A percentile compares a stretch with the other conserved stretches of the same genome.
phyloP scores from a whole-genome alignment of 2,888 invertebrate genomes.

The Abrostola triplasia region DNA sequence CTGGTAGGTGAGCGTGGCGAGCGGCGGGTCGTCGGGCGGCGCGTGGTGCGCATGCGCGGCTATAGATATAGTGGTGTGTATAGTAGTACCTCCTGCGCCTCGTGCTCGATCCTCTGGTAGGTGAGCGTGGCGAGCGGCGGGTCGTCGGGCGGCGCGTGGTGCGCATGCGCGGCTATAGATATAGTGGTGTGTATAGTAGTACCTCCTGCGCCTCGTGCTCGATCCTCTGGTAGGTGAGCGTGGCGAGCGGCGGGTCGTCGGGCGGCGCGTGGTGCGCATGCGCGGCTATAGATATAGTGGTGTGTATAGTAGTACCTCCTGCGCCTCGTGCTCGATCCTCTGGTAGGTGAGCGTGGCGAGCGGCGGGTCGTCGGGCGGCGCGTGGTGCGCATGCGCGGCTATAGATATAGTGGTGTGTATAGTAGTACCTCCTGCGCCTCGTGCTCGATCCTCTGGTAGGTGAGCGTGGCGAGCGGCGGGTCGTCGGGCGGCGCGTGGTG shows the following conservation, averaged over 20 bases:
- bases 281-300: neutral
- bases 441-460: constrained; percentile 92
- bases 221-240: constrained; percentile 91
- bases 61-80: neutral
- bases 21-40: constrained; percentile 37
- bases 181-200: neutral
- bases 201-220: constrained; percentile 94
- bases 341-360: constrained; percentile 88
- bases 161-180: neutral
- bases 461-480: constrained; percentile 74
- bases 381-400: neutral
- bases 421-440: constrained; percentile 92
- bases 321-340: constrained; percentile 92
- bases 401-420: neutral
- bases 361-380: constrained; percentile 34
- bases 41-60: neutral
- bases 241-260: constrained; percentile 42
- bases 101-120: constrained; percentile 92
- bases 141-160: constrained; percentile 27
- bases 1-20: constrained; percentile 88
- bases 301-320: constrained; percentile 88
- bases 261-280: constrained; percentile 7
- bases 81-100: constrained; percentile 91
- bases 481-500: constrained; percentile 25
- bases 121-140: constrained; percentile 78